A percentile compares a stretch with the other conserved stretches of the same genome.
These are phyloP conservation scores for Manacus vitellinus DNA, from an alignment of 2,113 vertebrate species.

Conservation along the genomic window DNA sequence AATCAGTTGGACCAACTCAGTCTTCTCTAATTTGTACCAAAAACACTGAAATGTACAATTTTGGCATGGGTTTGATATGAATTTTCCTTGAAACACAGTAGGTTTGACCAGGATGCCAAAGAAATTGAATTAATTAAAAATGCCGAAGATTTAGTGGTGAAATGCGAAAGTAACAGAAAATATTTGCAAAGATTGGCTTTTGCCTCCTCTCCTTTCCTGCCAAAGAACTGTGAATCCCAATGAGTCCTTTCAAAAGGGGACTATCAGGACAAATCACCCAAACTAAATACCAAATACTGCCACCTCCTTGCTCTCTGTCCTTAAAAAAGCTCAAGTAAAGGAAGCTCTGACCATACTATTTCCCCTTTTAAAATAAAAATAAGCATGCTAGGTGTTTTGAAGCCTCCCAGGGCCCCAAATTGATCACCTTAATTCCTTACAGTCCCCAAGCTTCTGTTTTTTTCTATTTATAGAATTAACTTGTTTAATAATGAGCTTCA, in stretches of 20 bases:
- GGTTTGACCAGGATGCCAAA: slow-evolving; percentile 14
- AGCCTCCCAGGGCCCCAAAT: neutral
- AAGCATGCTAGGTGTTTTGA: neutral
- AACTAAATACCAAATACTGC: neutral
- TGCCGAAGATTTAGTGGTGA: neutral
- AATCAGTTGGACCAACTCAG: neutral
- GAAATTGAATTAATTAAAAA: slow-evolving; percentile 9
- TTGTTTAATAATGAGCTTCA: neutral
- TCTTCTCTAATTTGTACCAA: slow-evolving; percentile 34
- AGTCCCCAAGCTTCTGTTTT: neutral
- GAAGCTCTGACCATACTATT: neutral
- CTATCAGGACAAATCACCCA: neutral
- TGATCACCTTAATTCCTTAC: neutral
- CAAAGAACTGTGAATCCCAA: neutral
- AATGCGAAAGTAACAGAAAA: neutral
- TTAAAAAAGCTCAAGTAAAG: neutral
- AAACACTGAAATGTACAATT: neutral
- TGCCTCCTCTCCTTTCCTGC: neutral
- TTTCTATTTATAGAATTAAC: neutral
- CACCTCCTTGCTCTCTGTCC: neutral
- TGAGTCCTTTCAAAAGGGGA: neutral
- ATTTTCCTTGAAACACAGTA: slow-evolving; percentile 31
- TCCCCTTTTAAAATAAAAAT: slow-evolving; percentile 14
- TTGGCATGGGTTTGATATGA: neutral
- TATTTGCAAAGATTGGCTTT: neutral